A percentile compares a stretch with the other conserved stretches of the same genome.
Evolutionary conservation across 2,888 invertebrate species (phyloP).

Genomic region (Chrysodeixis includens): DNA sequence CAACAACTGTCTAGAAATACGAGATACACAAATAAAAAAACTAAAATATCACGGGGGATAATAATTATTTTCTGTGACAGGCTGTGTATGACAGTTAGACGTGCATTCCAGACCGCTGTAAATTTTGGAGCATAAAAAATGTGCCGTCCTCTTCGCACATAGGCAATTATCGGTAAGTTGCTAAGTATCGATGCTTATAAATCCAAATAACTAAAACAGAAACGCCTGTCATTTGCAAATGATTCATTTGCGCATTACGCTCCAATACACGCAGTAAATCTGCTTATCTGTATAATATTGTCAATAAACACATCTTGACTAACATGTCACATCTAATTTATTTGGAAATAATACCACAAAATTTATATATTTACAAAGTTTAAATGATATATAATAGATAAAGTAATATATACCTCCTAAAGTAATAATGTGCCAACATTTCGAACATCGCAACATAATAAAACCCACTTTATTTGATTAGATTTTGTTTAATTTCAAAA

Average conservation of each 20-base stretch:
- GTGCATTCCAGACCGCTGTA: constrained; percentile 31
- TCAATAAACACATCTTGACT: neutral
- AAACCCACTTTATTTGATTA: no score
- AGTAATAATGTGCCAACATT: neutral
- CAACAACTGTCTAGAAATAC: constrained; percentile 75
- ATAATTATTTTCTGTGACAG: constrained; percentile 73
- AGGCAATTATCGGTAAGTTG: neutral
- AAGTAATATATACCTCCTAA: neutral
- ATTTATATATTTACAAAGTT: neutral
- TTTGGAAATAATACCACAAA: neutral
- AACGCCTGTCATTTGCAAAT: constrained; percentile 49
- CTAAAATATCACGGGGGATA: constrained; percentile 82
- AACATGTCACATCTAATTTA: no score
- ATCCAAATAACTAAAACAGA: constrained; percentile 8
- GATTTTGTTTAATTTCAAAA: no score
- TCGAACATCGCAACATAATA: no score
- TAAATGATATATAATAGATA: neutral
- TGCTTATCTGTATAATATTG: neutral
- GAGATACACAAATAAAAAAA: constrained; percentile 86
- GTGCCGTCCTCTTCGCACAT: constrained; percentile 30
- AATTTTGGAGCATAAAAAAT: constrained; percentile 27
- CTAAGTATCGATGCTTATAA: constrained; percentile 28
- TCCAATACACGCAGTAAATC: constrained; percentile 64
- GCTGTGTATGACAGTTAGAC: constrained; percentile 54
- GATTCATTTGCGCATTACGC: constrained; percentile 76